Base-by-base conservation (phyloP, 1,140 invertebrate genomes). In the Drosophila takahashii region DNA sequence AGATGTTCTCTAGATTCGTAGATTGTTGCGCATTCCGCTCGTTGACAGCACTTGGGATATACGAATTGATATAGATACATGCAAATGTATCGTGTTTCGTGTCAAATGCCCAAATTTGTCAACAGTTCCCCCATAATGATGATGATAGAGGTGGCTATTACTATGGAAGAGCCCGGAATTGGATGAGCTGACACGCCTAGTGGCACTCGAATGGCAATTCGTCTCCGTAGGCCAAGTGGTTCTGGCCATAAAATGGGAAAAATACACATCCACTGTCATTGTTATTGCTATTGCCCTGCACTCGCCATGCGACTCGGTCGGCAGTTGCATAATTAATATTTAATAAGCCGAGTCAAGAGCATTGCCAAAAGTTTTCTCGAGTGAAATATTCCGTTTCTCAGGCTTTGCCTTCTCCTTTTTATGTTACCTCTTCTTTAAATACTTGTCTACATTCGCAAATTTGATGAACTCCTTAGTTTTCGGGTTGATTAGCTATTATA, bases 271-370 rank as follows among this genome's bases (percentile, higher is more conserved):
- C 48, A 36, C 41, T 47, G 42, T 77, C 73, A 65, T 74, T 69
- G 67, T 66, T 83, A 67, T 66, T 77, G 45, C 58, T 83, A 67
- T 66, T 77, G 45, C 58, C 54, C 57, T 62, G 15, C 29, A 52
- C 45, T 65, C 59, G 60, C 64, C 41, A 5, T 50, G 45, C 58
- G 26, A 29, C 29, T 57, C 27, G 53, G 56, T 32, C 64, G 56
- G 51, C 61, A 60, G 56, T 58, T 59, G 56, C 79, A 89, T 84
- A 89, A 89, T 89, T 90, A 89, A 89, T 89, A 89, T 89, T 89
- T 89, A 89, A 89, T 83, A 89, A 84, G 84, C 60, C 26, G 53
- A 69, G 79, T 47, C 75, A 59, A 71, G 50, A 39, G 51, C 48
- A 39, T 70, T 56, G 42, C 50, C 39, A 64, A 77, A 71, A 77